phyloP scores from a whole-genome alignment of 2,888 invertebrate genomes.

The Helobdella robusta region DNA sequence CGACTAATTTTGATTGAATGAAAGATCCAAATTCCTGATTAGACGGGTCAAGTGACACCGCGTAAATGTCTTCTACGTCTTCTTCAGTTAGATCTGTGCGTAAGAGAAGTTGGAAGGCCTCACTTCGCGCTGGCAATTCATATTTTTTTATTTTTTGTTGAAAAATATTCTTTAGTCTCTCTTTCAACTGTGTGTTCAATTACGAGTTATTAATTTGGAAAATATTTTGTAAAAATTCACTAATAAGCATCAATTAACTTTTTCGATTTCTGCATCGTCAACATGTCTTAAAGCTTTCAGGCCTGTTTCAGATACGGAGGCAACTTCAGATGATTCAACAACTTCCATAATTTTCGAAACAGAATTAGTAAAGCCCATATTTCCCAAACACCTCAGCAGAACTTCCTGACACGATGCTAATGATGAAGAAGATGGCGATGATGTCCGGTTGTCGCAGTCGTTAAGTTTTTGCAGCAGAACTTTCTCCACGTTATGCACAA shows the following conservation, averaged over 20 bases:
- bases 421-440: too few species aligned
- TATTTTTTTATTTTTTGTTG: slow-evolving; percentile 51
- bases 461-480: slow-evolving; percentile 49
- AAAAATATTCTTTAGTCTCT: slow-evolving; percentile 44
- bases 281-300: slow-evolving; percentile 59
- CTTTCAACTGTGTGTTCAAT: slow-evolving; percentile 35
- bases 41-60: slow-evolving; percentile 43
- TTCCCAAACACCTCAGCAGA: slow-evolving; percentile 62
- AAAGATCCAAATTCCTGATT: slow-evolving; percentile 43
- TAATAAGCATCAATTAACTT: not conserved
- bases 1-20: slow-evolving; percentile 39
- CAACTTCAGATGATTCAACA: slow-evolving; percentile 53
- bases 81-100: slow-evolving; percentile 55
- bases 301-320: slow-evolving; percentile 57
- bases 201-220: not conserved
- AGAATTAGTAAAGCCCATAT: slow-evolving; percentile 58
- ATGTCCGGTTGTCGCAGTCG: slow-evolving; percentile 52
- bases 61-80: slow-evolving; percentile 59
- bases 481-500: slow-evolving; percentile 43
- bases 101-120: slow-evolving; percentile 64
- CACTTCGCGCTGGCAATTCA: slow-evolving; percentile 63
- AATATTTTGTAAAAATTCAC: not conserved
- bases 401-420: slow-evolving; percentile 55
- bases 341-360: slow-evolving; percentile 57
- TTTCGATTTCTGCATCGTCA: slow-evolving; percentile 34